Evolutionary conservation across 2,797 vertebrate species (phyloP).

Genomic region (Holocentrus rufus): DNA sequence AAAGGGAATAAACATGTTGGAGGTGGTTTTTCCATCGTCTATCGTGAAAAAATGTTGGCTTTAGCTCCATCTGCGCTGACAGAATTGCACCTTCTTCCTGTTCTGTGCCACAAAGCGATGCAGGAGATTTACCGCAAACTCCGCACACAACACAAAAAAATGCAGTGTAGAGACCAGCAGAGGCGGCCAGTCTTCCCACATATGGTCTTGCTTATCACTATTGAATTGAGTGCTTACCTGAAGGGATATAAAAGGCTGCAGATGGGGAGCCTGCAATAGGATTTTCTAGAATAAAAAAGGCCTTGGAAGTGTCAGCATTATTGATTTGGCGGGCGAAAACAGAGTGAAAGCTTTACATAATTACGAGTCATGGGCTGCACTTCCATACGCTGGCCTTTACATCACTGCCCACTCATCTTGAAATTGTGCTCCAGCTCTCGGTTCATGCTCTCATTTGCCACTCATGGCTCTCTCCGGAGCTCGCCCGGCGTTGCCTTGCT

Average conservation of each 20-base stretch:
- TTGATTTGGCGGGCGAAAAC: conserved; percentile 40
- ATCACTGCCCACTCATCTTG: conserved; percentile 30
- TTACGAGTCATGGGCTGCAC: conserved; percentile 49
- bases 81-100: too few species aligned
- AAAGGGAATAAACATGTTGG: too few species aligned
- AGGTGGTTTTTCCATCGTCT: too few species aligned
- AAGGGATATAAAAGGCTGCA: conserved; percentile 12
- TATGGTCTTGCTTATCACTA: not conserved
- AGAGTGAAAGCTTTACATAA: conserved; percentile 52
- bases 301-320: conserved; percentile 31
- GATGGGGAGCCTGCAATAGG: not conserved
- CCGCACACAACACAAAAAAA: too few species aligned
- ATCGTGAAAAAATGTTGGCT: too few species aligned
- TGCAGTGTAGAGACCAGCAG: too few species aligned
- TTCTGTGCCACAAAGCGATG: too few species aligned
- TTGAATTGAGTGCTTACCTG: not conserved
- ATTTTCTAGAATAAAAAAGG: conserved; percentile 32
- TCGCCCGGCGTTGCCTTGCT: conserved; percentile 23
- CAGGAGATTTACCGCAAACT: too few species aligned
- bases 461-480: conserved; percentile 25
- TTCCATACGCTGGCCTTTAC: conserved; percentile 48
- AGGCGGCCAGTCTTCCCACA: conserved; percentile 10
- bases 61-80: too few species aligned
- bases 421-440: conserved; percentile 35
- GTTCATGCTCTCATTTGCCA: conserved; percentile 49